Base-by-base conservation (phyloP, 2,113 vertebrate species). In the Paradisaea rubra region DNA sequence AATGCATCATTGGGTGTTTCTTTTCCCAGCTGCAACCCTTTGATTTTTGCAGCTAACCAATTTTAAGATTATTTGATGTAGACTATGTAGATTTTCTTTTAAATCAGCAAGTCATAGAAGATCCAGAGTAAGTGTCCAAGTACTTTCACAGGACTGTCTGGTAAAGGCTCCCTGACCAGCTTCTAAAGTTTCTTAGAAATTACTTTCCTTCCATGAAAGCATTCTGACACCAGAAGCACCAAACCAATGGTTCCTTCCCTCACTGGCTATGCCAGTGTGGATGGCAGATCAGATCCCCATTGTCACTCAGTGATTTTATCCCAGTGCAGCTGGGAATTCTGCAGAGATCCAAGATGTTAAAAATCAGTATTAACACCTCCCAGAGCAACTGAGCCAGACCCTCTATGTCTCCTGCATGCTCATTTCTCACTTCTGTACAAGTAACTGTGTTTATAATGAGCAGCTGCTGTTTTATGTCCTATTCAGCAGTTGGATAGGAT, bases 381-480 rank as follows among this genome's bases (percentile, higher is more conserved):
- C 33, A 69, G 60, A 71, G 71, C 45, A 66, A 61, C 27, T 25
- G 6, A 60, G 47, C 25, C 44, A 71, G 50, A 25, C 47, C 49
- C 47, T 81, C 68, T 61, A 23, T 30, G 69, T n/a, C 20, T 70
- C 60, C 39, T 56, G 33, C 28, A 22, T 23, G 59, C 27, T 79
- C 42, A 25, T 82, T 82, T 89, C 66, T 95, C 87, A 89, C 81
- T 73, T 70, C 53, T 61, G 81, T 74, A 76, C 73, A 45, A 42
- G 41, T 23, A 73, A 56, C 45, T 45, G 42, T 50, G 64, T 70
- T 95, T 61, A 59, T 80, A 86, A 81, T 25, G 56, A 91, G 89
- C 74, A 82, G 84, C 71, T 85, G 78, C 93, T 86, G 83, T 0
- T 84, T 79, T 28, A 39, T 45, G 53, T 57, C 70, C 84, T 47